Conservation (phyloP, 2,888 invertebrate species). For the Cheilosia vernalis region DNA sequence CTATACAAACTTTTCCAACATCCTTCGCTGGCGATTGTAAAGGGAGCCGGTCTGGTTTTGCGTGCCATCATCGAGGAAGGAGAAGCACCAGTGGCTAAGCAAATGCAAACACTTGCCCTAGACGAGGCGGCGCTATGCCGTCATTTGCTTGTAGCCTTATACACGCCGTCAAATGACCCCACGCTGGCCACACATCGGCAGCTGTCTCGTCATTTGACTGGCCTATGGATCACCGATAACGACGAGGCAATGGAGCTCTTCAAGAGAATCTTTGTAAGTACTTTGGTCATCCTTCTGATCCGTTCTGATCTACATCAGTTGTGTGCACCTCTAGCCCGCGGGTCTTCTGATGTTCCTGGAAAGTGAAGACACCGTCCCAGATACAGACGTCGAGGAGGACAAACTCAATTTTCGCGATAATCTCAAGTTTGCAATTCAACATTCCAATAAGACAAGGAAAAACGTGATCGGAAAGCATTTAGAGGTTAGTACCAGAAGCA, state of each 20-base stretch:
- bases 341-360: conserved; percentile 96
- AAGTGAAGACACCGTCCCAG: conserved; percentile 90
- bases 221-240: conserved; percentile 98
- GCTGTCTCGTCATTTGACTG: conserved; percentile 96
- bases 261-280: conserved; percentile 92
- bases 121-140: conserved; percentile 98
- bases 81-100: conserved; percentile 93
- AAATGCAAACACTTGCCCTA: conserved; percentile 97
- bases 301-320: not conserved
- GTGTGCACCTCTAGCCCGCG: conserved; percentile 87
- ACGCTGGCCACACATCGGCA: conserved; percentile 94
- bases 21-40: conserved; percentile 98
- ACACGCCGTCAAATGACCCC: conserved; percentile 91
- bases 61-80: conserved; percentile 99
- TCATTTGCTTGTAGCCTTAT: conserved; percentile 95
- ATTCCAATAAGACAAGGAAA: conserved; percentile 87
- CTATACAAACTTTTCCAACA: conserved; percentile 93
- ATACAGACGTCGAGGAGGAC: conserved; percentile 87
- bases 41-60: conserved; percentile 98
- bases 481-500: conserved; percentile 84
- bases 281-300: not conserved
- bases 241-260: conserved; percentile 94
- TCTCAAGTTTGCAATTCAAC: conserved; percentile 95
- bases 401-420: conserved; percentile 94
- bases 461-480: conserved; percentile 93